Base-by-base conservation (phyloP, 2,888 invertebrate species). In the Perizoma flavofasciatum region DNA sequence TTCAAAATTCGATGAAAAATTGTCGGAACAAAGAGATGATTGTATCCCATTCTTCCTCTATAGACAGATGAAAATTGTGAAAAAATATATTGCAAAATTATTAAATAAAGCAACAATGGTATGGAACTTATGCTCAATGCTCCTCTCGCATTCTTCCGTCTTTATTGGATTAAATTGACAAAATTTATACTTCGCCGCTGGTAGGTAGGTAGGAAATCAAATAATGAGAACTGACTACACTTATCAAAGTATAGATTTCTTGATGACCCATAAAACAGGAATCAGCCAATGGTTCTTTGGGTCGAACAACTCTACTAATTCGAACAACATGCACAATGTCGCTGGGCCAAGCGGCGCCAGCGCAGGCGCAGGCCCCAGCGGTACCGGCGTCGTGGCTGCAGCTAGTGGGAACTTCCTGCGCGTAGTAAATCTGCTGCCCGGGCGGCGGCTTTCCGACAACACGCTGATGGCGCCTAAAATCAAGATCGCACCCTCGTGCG, bases 381-480 rank as follows among this genome's bases (percentile, higher is more conserved):
- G 3, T 7, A 4, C 37, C 37, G 7, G 37, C 4, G 35, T 46
- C 0, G 50, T 54, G 4, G 46, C 61, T 0, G 37, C 54, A 7
- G 46, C 54, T 47, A 48, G 61, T 44, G 57, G 95, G 82, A 97
- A 97, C 88, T 97, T 97, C 92, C 92, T 98, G 79, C 95, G 97
- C 59, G 98, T 98, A 39, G 95, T 95, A 63, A 95, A 93, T 79
- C 95, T 96, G 66, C 96, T 97, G 83, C 96, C 97, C 53, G 97
- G 95, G 81, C 95, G 98, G 55, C 95, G 98, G 53, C 94, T 98
- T 56, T 98, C 97, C 33, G 98, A 98, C 88, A 98, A 98, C 83
- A 97, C 97, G 49, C 90, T 98, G 78, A 97, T 97, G 96, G 96
- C 96, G 66, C 97, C 97, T 41, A 97, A 97, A 88, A 97, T 97